Percentiles rank a stretch among this genome's conserved stretches.
Evolutionary conservation across 2,797 vertebrate genomes (phyloP).

Genomic region (Mareca penelope): DNA sequence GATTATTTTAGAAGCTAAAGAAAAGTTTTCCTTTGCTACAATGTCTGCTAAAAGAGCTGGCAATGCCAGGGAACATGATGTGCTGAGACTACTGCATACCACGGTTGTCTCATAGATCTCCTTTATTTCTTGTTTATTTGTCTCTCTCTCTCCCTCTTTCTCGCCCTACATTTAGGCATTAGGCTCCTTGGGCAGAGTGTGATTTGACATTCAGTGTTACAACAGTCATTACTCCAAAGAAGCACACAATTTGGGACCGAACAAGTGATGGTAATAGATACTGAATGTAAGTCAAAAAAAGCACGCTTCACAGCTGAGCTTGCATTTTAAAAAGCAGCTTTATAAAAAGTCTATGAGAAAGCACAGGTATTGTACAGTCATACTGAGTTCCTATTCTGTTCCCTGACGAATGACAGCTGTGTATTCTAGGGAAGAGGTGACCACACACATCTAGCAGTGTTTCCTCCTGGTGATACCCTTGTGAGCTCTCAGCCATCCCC

Average conservation of each 20-base stretch:
- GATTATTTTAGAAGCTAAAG: background rate
- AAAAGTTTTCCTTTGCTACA: background rate
- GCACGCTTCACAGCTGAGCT: background rate
- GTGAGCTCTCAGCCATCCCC: background rate
- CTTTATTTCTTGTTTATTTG: constrained; percentile 8
- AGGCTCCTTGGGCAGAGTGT: background rate
- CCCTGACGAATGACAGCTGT: background rate
- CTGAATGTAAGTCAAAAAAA: background rate
- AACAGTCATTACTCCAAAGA: background rate
- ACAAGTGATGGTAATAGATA: background rate
- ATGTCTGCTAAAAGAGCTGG: background rate
- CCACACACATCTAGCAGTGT: background rate
- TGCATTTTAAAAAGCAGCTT: background rate
- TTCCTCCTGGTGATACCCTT: background rate
- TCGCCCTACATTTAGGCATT: background rate
- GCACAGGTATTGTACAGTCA: background rate
- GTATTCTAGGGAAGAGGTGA: background rate
- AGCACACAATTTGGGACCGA: background rate
- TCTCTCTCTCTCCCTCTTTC: background rate
- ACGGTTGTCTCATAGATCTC: background rate
- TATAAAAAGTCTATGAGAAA: background rate
- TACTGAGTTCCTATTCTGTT: constrained; percentile 12
- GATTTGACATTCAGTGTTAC: background rate
- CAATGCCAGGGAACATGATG: background rate
- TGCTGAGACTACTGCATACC: background rate